Base-by-base conservation (phyloP, 2,888 invertebrate species). In the Leptogaster cylindrica region DNA sequence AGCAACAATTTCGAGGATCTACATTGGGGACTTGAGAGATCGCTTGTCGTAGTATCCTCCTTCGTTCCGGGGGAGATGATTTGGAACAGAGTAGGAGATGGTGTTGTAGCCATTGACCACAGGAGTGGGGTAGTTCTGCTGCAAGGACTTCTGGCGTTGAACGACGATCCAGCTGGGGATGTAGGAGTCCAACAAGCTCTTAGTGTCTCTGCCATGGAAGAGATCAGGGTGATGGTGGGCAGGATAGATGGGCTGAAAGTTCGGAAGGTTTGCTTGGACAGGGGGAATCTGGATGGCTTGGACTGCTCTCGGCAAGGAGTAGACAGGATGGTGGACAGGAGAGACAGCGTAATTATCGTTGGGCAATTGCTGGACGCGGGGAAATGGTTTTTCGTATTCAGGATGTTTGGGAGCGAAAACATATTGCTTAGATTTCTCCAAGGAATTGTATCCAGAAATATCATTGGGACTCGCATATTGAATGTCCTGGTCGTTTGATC, bases 101-200 rank as follows among this genome's bases (percentile, higher is more conserved):
- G 78, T 76, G 55, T 77, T 78, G 66, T 79, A 78, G 36, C 68
- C 28, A 74, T 71, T 48, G 0, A 27, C 20, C 2, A 33, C 8
- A n/a, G 48, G 33, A 2, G 39, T 50, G n/a, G 50, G 27, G 16
- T 16, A 65, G 5, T 51, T 50, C 14, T 50, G 65, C 12, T 25
- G 16, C 7, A 65, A 12, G 1, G 66, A 39, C 16, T 65, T 68
- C 51, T 72, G 73, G 25, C 77, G 73, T 14, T 74, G 74, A 12
- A 75, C 33, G 5, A 80, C 73, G 66, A 86, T 74, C 73, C 83
- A 83, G 31, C 86, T 86, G 44, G 87, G 87, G 66, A 87, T 83
- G 64, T 87, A 87, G 0, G 87, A 87, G 48, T 87, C 87, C 4
- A 87, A 73, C 51, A 87, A 76, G 3, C 86, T 86, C 3, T 82